These are phyloP conservation scores for Chrysoperla carnea DNA, from an alignment of 1,140 invertebrate genomes.

Conservation along the genomic window DNA sequence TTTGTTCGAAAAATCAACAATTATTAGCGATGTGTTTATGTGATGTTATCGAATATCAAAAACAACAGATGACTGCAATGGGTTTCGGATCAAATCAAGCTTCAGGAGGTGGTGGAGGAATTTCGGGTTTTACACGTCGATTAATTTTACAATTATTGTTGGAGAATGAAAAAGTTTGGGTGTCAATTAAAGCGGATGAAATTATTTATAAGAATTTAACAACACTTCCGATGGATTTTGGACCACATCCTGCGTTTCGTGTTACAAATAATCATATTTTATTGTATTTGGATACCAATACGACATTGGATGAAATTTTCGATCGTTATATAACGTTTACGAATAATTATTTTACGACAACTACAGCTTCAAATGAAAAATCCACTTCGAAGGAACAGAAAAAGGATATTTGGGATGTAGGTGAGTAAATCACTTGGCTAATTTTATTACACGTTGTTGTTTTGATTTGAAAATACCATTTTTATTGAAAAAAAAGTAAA, in stretches of 20 bases:
- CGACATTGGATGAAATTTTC: constrained; percentile 35
- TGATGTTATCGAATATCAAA: constrained; percentile 49
- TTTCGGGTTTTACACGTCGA: constrained; percentile 74
- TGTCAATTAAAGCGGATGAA: constrained; percentile 26
- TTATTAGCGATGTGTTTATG: constrained; percentile 61
- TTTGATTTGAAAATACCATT: no score
- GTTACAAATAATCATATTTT: constrained; percentile 38
- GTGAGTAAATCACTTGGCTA: no score
- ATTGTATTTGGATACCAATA: constrained; percentile 52
- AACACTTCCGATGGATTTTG: constrained; percentile 22
- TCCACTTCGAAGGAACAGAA: constrained; percentile 4
- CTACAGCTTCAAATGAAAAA: background rate
- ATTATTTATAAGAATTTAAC: constrained; percentile 17
- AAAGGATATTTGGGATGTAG: constrained; percentile 15
- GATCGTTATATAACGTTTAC: constrained; percentile 28
- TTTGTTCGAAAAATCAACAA: constrained; percentile 69
- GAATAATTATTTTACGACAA: background rate
- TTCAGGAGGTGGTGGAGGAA: constrained; percentile 19
- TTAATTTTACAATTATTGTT: constrained; percentile 69
- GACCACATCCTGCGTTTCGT: constrained; percentile 19
- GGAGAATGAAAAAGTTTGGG: constrained; percentile 66
- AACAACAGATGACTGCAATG: constrained; percentile 25
- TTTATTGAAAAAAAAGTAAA: no score
- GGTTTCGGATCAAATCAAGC: constrained; percentile 10
- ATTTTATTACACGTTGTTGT: no score